A percentile compares a stretch with the other conserved stretches of the same genome.
Evolutionary conservation across 1,140 invertebrate genomes (phyloP).

Genomic region (Diorhabda carinulata): DNA sequence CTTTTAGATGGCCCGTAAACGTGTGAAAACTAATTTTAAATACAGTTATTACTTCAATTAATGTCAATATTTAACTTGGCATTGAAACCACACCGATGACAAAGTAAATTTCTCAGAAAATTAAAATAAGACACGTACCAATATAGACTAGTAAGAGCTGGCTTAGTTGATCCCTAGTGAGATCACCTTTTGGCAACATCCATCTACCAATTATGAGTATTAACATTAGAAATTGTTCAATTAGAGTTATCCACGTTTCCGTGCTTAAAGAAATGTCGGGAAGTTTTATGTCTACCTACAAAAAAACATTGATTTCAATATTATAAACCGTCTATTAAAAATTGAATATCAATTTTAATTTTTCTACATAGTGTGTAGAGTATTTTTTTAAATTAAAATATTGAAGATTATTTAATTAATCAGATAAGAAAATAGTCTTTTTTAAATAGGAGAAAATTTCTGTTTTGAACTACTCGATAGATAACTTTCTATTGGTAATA

Average conservation of each 20-base stretch:
- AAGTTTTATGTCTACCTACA: slow-evolving; percentile 54
- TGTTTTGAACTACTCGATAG: neutral
- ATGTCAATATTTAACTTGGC: slow-evolving; percentile 1
- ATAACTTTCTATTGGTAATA: too few species aligned
- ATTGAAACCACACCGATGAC: neutral
- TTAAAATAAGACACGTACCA: slow-evolving; percentile 48
- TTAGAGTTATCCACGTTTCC: slow-evolving; percentile 78
- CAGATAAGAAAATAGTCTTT: too few species aligned
- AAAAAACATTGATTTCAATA: neutral
- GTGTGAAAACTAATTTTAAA: neutral
- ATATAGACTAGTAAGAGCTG: slow-evolving; percentile 85
- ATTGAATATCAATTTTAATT: too few species aligned
- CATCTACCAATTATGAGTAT: slow-evolving; percentile 83
- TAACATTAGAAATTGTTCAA: slow-evolving; percentile 86
- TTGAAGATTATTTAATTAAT: too few species aligned
- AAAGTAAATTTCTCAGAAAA: neutral
- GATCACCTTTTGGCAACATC: slow-evolving; percentile 84
- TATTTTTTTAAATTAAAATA: too few species aligned
- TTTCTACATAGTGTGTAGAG: too few species aligned
- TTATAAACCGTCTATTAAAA: too few species aligned
- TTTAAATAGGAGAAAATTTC: neutral
- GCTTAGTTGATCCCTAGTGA: slow-evolving; percentile 85
- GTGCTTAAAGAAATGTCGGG: slow-evolving; percentile 64
- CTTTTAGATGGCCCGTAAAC: too few species aligned
- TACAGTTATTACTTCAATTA: neutral